phyloP scores from a whole-genome alignment of 2,113 vertebrate species.

The Sturnus vulgaris region DNA sequence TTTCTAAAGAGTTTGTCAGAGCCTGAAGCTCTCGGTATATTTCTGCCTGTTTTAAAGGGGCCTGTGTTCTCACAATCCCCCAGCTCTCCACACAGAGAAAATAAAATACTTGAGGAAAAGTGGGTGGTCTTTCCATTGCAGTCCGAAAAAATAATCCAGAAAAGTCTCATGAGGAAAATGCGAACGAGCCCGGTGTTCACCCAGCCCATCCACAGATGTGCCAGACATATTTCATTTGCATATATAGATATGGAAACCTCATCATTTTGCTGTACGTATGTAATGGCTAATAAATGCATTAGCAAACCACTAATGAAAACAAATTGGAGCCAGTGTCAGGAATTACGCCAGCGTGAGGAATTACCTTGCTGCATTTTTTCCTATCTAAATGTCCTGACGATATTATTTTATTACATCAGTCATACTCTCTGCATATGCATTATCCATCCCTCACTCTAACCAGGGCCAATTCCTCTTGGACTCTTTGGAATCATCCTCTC shows the following conservation, averaged over 20 bases:
- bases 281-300: constrained; percentile 35
- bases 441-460: background rate
- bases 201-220: background rate
- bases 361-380: constrained; percentile 50
- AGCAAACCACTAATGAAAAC: constrained; percentile 26
- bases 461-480: background rate
- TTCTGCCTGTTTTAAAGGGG: constrained; percentile 69
- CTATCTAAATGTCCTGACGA: background rate
- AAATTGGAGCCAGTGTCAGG: constrained; percentile 20
- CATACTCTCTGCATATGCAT: background rate
- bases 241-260: constrained; percentile 47
- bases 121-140: constrained; percentile 49
- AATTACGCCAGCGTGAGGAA: constrained; percentile 16
- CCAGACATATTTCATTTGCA: constrained; percentile 21
- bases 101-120: constrained; percentile 48
- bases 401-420: constrained; percentile 36
- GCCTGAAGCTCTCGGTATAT: constrained; percentile 48
- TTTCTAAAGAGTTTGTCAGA: constrained; percentile 76
- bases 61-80: constrained; percentile 68
- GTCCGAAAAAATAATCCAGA: constrained; percentile 41
- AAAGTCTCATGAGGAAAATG: constrained; percentile 30
- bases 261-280: constrained; percentile 26
- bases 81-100: constrained; percentile 51
- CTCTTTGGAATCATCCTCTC: fast-evolving
- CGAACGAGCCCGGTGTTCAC: background rate